phyloP scores from a whole-genome alignment of 2,113 vertebrate species.

The Sinocyclocheilus rhinocerous region DNA sequence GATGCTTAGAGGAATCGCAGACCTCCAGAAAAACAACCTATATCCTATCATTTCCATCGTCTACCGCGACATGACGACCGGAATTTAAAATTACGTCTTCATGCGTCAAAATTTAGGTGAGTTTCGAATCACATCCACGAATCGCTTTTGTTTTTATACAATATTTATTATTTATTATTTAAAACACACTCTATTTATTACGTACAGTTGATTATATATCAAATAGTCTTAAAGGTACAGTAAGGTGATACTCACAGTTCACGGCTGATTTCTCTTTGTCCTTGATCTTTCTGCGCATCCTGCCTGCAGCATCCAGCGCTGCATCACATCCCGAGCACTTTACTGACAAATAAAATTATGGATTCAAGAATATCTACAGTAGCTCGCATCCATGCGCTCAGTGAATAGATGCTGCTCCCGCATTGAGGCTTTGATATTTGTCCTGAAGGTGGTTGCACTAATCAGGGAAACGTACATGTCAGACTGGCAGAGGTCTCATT shows the following conservation, averaged over 20 bases:
- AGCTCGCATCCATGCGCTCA: background rate
- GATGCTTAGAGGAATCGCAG: conserved; percentile 48
- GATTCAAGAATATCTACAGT: too few relatives aligned
- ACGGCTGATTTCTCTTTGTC: background rate
- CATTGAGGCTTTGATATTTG: background rate
- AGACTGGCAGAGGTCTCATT: conserved; percentile 25
- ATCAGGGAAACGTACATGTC: background rate
- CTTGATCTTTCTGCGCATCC: conserved; percentile 35
- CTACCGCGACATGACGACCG: conserved; percentile 48
- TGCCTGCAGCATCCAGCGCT: conserved; percentile 6
- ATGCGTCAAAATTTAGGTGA: conserved; percentile 41
- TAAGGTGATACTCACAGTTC: conserved; percentile 38
- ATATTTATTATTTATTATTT: background rate
- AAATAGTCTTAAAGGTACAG: background rate
- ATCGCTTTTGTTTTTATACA: background rate
- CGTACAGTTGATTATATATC: background rate
- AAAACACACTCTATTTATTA: background rate
- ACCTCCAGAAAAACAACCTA: conserved; percentile 3
- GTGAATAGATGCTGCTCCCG: background rate
- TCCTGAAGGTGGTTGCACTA: too few relatives aligned
- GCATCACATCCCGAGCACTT: background rate
- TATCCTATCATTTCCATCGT: background rate
- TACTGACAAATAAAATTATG: background rate
- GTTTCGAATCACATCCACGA: background rate
- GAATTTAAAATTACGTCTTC: conserved; percentile 46